Percentiles rank a stretch among this genome's conserved stretches.
These are phyloP conservation scores for Proteles cristata DNA, from an alignment of 2,113 vertebrate genomes.

Conservation along the genomic window DNA sequence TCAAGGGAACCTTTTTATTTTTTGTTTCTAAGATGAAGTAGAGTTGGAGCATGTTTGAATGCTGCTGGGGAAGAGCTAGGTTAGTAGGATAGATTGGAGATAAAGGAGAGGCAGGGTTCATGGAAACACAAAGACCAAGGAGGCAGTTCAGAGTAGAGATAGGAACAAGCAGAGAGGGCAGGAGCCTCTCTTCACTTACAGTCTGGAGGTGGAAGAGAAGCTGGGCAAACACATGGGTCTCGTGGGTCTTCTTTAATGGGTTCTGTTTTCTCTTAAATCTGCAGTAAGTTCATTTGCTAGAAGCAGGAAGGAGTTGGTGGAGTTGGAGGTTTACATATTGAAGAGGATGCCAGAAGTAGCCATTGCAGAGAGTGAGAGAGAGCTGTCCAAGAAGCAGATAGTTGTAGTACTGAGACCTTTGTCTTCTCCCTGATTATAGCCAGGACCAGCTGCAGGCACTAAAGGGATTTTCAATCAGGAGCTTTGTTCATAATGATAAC, in stretches of 20 bases:
- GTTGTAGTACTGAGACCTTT: neutral
- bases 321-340: neutral
- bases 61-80: neutral
- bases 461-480: neutral
- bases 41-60: neutral
- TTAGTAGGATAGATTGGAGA: neutral
- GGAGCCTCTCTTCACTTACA: neutral
- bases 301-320: neutral
- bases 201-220: neutral
- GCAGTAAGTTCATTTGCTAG: neutral
- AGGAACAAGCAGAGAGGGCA: neutral
- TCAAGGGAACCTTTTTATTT: neutral
- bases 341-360: neutral
- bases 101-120: neutral
- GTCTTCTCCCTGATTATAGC: neutral
- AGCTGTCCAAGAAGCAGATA: neutral
- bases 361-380: neutral
- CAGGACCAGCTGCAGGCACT: neutral
- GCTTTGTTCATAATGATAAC: neutral
- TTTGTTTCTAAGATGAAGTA: neutral
- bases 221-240: neutral
- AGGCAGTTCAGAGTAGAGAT: neutral
- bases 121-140: neutral
- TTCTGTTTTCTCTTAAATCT: conserved; percentile 10
- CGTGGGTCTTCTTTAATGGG: neutral